A percentile compares a stretch with the other conserved stretches of the same genome.
These are phyloP conservation scores for Buceros bicornis DNA, from an alignment of 2,797 vertebrate genomes.

Conservation along the genomic window DNA sequence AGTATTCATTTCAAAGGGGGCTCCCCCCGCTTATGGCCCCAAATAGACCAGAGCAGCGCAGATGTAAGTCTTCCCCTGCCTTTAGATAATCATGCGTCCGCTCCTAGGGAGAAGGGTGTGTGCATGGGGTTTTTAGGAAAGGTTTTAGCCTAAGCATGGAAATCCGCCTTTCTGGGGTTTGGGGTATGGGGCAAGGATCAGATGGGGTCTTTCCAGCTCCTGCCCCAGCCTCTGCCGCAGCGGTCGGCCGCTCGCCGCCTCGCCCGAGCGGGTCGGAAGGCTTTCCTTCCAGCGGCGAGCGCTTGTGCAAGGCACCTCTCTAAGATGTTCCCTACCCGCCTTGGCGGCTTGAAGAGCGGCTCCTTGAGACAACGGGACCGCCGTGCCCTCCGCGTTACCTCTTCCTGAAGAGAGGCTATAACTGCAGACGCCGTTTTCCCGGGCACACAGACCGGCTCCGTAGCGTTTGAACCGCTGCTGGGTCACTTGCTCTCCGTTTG, in stretches of 20 bases:
- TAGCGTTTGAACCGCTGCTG: not conserved
- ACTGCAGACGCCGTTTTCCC: not conserved
- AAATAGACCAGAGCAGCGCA: constrained; percentile 5
- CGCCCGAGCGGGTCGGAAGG: fast-evolving
- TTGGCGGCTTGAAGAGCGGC: not conserved
- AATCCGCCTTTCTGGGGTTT: fast-evolving
- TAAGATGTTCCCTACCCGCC: not conserved
- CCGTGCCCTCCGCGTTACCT: not conserved
- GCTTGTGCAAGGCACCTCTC: not conserved
- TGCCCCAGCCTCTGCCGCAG: too few species aligned
- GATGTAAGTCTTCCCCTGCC: not conserved
- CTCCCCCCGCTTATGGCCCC: constrained; percentile 25
- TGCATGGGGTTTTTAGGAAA: too few species aligned
- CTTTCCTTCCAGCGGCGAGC: not conserved
- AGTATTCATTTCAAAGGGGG: constrained; percentile 61
- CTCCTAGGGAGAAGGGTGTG: not conserved
- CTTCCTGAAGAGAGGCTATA: not conserved
- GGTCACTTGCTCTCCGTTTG: not conserved
- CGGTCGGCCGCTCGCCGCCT: not conserved
- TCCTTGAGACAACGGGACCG: not conserved
- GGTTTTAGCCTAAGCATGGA: not conserved
- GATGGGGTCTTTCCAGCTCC: not conserved
- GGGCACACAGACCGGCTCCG: not conserved
- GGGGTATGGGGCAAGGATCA: not conserved
- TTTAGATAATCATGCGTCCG: not conserved